Base-by-base conservation (phyloP, 2,888 invertebrate species). In the Sphaerophoria taeniata region DNA sequence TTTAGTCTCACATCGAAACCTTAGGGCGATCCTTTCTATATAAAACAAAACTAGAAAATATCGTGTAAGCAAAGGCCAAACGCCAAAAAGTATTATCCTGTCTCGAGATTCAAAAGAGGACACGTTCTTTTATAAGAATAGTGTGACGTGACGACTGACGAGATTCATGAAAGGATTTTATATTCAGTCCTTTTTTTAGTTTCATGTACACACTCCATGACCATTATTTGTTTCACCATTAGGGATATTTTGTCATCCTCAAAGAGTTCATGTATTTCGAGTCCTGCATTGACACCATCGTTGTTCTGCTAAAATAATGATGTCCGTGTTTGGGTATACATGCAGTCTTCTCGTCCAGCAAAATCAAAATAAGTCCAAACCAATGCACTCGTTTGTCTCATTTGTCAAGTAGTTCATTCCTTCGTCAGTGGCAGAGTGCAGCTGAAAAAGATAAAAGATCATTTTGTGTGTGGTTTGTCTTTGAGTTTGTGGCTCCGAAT, bases 51-150 rank as follows among this genome's bases (percentile, higher is more conserved):
- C 4, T 3, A 34, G 60, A 70, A 65, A 76, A 82, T 60, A 67
- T 67, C 55, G 58, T 78, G 55, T 55, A 82, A 82, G 67, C 53
- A 78, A 77, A 67, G 2, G 1, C 24, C 1, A 1, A 24, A 2
- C 77, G 82, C 77, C 82, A 82, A 82, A 82, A 78, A 73, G 72
- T 73, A 63, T 78, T 77, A 78, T 82, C 73, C 82, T 73, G 49
- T 60, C 55, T 61, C 51, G 43, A 49, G 55, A 51, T 61, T n/a
- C 55, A 33, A 43, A 77, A 82, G 73, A 61, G 31, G 31, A 60
- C 77, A 82, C 56, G 49, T 39, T 24, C 24, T 24, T 24, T 24
- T 24, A 24, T 24, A 24, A 2, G 24, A 24, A 24, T 24, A 24
- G 24, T 24, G 24, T 2, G 24, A n/a, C n/a, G n/a, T n/a, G 24